These are phyloP conservation scores for Catalaphyllia jardinei DNA, from an alignment of 64 coral and sea anemone species.

Conservation along the genomic window DNA sequence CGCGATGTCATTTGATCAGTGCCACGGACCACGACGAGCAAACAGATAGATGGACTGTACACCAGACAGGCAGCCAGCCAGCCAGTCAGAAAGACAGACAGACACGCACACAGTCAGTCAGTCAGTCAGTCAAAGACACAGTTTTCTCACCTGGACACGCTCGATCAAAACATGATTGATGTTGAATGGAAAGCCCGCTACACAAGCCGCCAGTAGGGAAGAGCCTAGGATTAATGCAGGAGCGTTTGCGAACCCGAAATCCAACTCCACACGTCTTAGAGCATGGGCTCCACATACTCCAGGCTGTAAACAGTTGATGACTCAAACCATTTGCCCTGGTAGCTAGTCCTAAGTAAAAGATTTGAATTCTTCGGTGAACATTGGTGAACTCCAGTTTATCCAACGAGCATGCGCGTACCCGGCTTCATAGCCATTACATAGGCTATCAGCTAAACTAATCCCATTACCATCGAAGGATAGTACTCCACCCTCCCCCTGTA, in stretches of 20 bases:
- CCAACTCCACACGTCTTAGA: conserved; percentile 63
- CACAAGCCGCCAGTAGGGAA: conserved; percentile 36
- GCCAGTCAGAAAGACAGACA: not conserved
- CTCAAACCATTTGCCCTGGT: not conserved
- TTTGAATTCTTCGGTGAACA: not conserved
- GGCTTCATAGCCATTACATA: too few species aligned
- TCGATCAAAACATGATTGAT: conserved; percentile 52
- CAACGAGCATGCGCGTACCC: not conserved
- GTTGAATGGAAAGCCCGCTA: conserved; percentile 50
- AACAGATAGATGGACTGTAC: not conserved
- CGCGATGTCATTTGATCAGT: not conserved
- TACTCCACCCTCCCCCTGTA: too few species aligned
- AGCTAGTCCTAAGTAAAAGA: not conserved
- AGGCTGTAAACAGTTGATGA: conserved; percentile 52
- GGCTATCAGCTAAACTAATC: not conserved
- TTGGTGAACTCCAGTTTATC: not conserved
- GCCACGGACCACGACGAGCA: not conserved
- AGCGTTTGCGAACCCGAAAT: conserved; percentile 50
- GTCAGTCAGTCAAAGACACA: not conserved
- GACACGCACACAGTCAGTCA: not conserved
- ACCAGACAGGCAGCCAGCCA: not conserved
- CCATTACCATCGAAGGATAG: too few species aligned
- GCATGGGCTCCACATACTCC: conserved; percentile 67
- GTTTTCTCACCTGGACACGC: conserved; percentile 39
- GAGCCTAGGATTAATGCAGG: conserved; percentile 51